These are phyloP conservation scores for Phanerotoma sp. DNA, from an alignment of 2,888 invertebrate species.

Conservation along the genomic window DNA sequence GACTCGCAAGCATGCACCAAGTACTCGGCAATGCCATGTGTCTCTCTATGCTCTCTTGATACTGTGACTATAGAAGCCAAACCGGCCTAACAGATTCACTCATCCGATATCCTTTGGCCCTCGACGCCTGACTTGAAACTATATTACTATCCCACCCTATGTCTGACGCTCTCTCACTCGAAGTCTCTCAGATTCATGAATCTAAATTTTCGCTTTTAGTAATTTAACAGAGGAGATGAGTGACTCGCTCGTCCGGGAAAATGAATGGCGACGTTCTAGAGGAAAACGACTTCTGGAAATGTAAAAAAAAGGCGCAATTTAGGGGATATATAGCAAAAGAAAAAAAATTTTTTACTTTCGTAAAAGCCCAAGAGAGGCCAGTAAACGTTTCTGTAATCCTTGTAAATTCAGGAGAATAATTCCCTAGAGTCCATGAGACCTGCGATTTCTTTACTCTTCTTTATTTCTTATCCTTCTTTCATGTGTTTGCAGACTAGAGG, in stretches of 20 bases:
- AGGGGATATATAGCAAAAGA: slow-evolving; percentile 21
- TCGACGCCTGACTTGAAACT: not conserved
- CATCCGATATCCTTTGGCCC: slow-evolving; percentile 4
- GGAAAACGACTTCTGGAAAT: not conserved
- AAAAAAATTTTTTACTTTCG: slow-evolving; percentile 21
- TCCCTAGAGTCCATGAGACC: slow-evolving; percentile 4
- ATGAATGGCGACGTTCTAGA: slow-evolving; percentile 21
- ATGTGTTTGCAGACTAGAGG: not conserved
- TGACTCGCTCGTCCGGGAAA: slow-evolving; percentile 26
- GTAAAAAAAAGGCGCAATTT: slow-evolving; percentile 10
- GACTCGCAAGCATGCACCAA: not conserved
- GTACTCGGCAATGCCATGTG: not conserved
- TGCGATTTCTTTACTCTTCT: not conserved
- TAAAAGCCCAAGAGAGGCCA: slow-evolving; percentile 13
- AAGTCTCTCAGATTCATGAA: slow-evolving; percentile 27
- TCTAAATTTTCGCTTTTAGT: slow-evolving; percentile 34
- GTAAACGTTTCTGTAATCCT: slow-evolving; percentile 21
- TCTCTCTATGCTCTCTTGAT: not conserved
- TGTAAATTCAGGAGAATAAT: slow-evolving; percentile 22
- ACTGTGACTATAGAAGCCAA: not conserved
- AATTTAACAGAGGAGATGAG: slow-evolving; percentile 32
- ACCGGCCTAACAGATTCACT: not conserved
- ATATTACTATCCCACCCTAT: not conserved
- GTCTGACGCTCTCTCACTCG: not conserved
- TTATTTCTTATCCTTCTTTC: not conserved